Conservation (phyloP, 2,888 invertebrate genomes). For the Nymphalis c-album region DNA sequence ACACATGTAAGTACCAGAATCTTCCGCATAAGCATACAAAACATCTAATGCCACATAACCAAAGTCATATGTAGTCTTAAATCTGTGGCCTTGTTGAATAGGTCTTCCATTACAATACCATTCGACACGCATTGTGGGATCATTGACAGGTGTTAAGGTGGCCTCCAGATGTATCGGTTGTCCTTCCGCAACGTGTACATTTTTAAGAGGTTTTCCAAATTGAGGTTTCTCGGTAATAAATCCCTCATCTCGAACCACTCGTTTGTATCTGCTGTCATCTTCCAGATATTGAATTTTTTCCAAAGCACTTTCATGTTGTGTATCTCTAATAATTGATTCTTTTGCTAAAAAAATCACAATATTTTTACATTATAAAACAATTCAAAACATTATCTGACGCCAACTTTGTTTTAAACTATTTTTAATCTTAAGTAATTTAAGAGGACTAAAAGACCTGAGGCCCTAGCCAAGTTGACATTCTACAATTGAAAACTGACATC, state of each 20-base stretch:
- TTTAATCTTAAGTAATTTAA: too few relatives aligned
- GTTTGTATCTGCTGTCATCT: slow-evolving; percentile 89
- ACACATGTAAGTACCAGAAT: slow-evolving; percentile 98
- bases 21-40: slow-evolving; percentile 97
- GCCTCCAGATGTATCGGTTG: slow-evolving; percentile 95
- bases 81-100: slow-evolving; percentile 95
- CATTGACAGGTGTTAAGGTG: slow-evolving; percentile 97
- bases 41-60: slow-evolving; percentile 98
- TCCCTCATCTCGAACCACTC: slow-evolving; percentile 86
- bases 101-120: slow-evolving; percentile 98
- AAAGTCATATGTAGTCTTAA: slow-evolving; percentile 98
- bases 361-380: not conserved
- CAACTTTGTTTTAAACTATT: too few relatives aligned
- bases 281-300: slow-evolving; percentile 96
- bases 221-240: slow-evolving; percentile 92
- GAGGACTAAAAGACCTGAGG: too few relatives aligned
- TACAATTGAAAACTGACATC: too few relatives aligned
- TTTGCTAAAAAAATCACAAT: slow-evolving; percentile 81
- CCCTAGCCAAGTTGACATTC: too few relatives aligned
- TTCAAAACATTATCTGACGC: too few relatives aligned
- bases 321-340: slow-evolving; percentile 92
- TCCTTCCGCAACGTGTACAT: slow-evolving; percentile 92
- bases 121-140: slow-evolving; percentile 98
- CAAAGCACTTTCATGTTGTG: slow-evolving; percentile 95
- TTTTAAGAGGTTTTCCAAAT: slow-evolving; percentile 93